Percentiles rank a stretch among this genome's conserved stretches.
These are phyloP conservation scores for Neofelis nebulosa DNA, from an alignment of 2,113 vertebrate species.

Conservation along the genomic window DNA sequence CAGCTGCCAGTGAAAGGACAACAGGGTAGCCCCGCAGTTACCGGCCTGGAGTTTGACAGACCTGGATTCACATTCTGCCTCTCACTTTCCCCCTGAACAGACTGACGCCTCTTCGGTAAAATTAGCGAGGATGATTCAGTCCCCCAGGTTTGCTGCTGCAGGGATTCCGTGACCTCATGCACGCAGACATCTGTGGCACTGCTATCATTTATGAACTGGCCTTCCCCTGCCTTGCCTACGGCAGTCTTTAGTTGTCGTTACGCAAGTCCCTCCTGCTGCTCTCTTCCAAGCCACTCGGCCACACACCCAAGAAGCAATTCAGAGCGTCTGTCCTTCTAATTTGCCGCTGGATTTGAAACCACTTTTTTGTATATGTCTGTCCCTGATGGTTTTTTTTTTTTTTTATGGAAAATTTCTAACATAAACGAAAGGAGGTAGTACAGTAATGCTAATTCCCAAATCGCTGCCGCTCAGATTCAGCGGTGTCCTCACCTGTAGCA, in stretches of 20 bases:
- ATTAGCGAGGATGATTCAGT: accelerated
- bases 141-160: not conserved
- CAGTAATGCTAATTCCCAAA: not conserved
- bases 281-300: not conserved
- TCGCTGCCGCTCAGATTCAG: not conserved
- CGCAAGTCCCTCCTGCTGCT: not conserved
- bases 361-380: not conserved
- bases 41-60: not conserved
- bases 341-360: not conserved
- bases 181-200: not conserved
- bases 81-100: not conserved
- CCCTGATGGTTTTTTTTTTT: not conserved
- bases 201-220: accelerated
- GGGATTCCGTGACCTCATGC: not conserved
- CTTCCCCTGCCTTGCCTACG: not conserved
- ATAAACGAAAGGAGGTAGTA: not conserved
- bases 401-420: not conserved
- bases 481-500: not conserved
- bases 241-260: not conserved
- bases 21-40: not conserved
- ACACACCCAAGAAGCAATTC: accelerated
- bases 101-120: not conserved
- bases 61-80: accelerated
- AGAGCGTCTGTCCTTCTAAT: not conserved
- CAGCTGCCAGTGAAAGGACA: no score